Conservation (phyloP, 2,797 vertebrate genomes). For the Brachymystax lenok region DNA sequence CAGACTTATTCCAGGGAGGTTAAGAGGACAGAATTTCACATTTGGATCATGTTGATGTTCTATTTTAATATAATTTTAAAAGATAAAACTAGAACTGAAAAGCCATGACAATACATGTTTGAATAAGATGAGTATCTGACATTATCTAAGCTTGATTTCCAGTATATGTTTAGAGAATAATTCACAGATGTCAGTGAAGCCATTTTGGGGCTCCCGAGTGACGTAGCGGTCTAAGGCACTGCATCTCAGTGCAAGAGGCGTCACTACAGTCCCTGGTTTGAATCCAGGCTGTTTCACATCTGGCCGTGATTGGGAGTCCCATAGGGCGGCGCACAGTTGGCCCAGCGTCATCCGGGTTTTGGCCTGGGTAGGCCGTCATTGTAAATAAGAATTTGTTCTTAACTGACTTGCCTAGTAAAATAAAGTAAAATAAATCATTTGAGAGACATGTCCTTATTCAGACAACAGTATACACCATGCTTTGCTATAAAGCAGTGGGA, state of each 20-base stretch:
- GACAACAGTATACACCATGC: background rate
- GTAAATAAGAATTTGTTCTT: no score
- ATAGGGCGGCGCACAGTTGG: no score
- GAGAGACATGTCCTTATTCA: background rate
- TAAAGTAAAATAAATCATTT: background rate
- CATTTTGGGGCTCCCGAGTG: background rate
- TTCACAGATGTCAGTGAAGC: background rate
- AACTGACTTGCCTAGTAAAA: no score
- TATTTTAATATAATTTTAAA: slow-evolving; percentile 21
- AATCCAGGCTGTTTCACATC: no score
- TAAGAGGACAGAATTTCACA: slow-evolving; percentile 26
- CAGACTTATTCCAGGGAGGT: slow-evolving; percentile 4
- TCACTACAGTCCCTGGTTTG: no score
- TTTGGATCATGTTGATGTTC: slow-evolving; percentile 4
- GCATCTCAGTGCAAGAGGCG: no score
- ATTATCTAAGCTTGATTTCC: background rate
- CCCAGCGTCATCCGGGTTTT: no score
- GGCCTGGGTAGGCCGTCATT: no score
- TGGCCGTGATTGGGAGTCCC: no score
- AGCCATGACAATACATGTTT: slow-evolving; percentile 1
- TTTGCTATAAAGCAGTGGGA: background rate
- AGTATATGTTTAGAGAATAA: background rate
- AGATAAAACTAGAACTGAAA: slow-evolving; percentile 16
- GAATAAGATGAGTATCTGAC: background rate
- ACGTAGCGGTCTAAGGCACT: no score